Conservation (phyloP, 2,797 vertebrate species). For the Chelmon rostratus region DNA sequence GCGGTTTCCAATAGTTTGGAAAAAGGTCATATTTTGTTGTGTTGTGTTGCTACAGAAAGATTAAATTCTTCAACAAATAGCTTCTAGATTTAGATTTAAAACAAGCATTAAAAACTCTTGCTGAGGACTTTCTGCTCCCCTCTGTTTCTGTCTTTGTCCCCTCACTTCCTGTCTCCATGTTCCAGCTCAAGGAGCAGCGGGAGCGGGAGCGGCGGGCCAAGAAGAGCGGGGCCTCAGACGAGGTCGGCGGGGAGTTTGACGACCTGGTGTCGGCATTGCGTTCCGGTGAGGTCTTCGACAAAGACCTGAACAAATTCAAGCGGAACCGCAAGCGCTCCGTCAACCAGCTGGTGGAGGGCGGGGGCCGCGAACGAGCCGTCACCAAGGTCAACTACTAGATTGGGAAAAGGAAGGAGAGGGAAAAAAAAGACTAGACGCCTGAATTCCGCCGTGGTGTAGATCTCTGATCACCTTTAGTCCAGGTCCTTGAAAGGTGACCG, state of each 20-base stretch:
- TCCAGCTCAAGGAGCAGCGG: constrained; percentile 95
- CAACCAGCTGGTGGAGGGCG: constrained; percentile 90
- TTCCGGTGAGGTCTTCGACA: constrained; percentile 98
- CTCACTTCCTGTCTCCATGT: constrained; percentile 10
- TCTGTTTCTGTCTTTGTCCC: background rate
- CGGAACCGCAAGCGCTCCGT: constrained; percentile 95
- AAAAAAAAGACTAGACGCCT: constrained; percentile 17
- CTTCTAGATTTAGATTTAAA: background rate
- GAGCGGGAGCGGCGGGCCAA: constrained; percentile 93
- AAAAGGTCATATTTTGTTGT: background rate
- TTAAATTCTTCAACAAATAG: background rate
- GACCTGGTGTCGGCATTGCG: constrained; percentile 96
- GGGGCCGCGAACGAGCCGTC: constrained; percentile 91
- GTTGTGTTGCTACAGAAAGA: background rate
- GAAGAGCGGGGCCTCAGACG: constrained; percentile 90
- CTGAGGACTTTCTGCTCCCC: background rate
- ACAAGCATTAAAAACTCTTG: background rate
- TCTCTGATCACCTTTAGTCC: constrained; percentile 59
- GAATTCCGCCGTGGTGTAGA: constrained; percentile 52
- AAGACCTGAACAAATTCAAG: constrained; percentile 98
- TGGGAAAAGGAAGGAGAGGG: background rate
- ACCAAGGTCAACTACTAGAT: constrained; percentile 94
- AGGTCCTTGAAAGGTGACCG: constrained; percentile 33
- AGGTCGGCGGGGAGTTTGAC: constrained; percentile 96
- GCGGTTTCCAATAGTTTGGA: background rate